A percentile compares a stretch with the other conserved stretches of the same genome.
Conservation (phyloP, 2,888 invertebrate species). For the Brenthis hecate region DNA sequence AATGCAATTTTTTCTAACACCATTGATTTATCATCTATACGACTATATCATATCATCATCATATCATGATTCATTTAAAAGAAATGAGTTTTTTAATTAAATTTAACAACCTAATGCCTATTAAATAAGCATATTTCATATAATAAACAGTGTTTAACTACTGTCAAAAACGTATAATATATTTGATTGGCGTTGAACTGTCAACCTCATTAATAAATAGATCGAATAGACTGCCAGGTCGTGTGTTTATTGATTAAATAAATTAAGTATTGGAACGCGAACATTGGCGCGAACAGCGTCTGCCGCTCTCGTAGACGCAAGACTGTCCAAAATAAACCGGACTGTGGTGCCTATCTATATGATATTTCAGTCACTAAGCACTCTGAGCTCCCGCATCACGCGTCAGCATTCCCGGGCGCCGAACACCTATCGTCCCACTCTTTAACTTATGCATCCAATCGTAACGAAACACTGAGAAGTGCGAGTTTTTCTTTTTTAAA, state of each 20-base stretch:
- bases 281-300: conserved; percentile 55
- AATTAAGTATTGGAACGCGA: conserved; percentile 51
- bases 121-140: too few relatives aligned
- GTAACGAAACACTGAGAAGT: not conserved
- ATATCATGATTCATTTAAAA: too few relatives aligned
- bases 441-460: not conserved
- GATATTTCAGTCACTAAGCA: conserved; percentile 65
- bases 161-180: conserved; percentile 3
- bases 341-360: conserved; percentile 54
- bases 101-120: too few relatives aligned
- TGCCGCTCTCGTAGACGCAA: conserved; percentile 55
- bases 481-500: conserved; percentile 1
- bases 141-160: too few relatives aligned
- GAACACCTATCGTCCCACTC: conserved; percentile 23
- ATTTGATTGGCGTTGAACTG: conserved; percentile 10
- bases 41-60: too few relatives aligned
- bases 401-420: conserved; percentile 50
- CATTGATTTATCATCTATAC: too few relatives aligned
- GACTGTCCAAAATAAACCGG: conserved; percentile 69
- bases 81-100: too few relatives aligned
- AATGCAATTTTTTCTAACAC: too few relatives aligned
- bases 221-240: conserved; percentile 10
- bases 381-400: conserved; percentile 48
- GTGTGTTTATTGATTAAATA: conserved; percentile 34
- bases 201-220: conserved; percentile 19